A percentile compares a stretch with the other conserved stretches of the same genome.
Evolutionary conservation across 2,113 vertebrate genomes (phyloP).

Genomic region (Asarcornis scutulata): DNA sequence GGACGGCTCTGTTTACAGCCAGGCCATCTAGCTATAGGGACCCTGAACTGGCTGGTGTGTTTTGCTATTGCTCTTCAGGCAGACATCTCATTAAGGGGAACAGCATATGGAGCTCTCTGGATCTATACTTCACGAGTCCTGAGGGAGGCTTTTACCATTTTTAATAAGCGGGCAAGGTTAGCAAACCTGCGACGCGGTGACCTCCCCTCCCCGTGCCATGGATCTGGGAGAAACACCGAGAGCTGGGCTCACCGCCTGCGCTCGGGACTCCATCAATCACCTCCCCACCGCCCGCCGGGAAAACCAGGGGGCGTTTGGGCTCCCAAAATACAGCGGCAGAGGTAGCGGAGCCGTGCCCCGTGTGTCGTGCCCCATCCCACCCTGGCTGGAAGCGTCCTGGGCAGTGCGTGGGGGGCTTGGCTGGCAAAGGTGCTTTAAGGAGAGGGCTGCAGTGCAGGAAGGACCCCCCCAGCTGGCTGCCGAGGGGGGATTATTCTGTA

Average conservation of each 20-base stretch:
- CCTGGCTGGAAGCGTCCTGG: fast-evolving
- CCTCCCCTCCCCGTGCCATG: constrained; percentile 54
- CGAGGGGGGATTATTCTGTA: constrained; percentile 15
- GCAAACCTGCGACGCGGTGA: constrained; percentile 65
- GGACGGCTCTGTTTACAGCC: constrained; percentile 76
- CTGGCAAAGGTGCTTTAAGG: constrained; percentile 27
- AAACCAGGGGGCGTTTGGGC: neutral
- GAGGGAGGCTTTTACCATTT: constrained; percentile 74
- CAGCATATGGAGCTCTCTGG: constrained; percentile 65
- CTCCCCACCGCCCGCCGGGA: neutral
- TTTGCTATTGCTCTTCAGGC: constrained; percentile 74
- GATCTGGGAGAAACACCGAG: constrained; percentile 43
- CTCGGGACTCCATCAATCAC: constrained; percentile 39
- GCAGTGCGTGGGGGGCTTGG: neutral
- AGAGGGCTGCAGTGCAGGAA: neutral
- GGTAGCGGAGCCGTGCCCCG: neutral
- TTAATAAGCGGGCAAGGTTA: constrained; percentile 75
- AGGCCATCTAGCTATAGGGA: constrained; percentile 75
- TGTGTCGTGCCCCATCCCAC: neutral
- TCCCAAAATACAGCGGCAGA: fast-evolving
- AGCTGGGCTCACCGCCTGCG: neutral
- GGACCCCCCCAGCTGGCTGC: neutral
- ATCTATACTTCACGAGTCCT: constrained; percentile 72
- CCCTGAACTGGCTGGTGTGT: constrained; percentile 67
- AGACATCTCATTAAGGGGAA: constrained; percentile 76